Evolutionary conservation across 2,888 invertebrate genomes (phyloP).

Genomic region (Lissocephala sabroskyi): DNA sequence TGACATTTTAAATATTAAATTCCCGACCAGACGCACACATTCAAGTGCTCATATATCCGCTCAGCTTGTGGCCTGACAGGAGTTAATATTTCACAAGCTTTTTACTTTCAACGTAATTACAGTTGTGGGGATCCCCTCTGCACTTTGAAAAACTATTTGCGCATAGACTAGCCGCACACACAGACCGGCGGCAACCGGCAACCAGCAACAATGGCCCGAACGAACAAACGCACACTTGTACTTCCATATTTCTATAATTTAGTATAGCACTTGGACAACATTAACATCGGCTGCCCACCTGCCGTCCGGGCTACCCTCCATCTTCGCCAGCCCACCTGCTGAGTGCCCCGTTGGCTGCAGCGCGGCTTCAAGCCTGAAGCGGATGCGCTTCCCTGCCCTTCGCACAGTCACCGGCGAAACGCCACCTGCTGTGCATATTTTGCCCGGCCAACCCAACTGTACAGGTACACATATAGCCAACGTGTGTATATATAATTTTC

Average conservation of each 20-base stretch:
- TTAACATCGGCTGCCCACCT: constrained; percentile 29
- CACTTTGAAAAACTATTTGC: constrained; percentile 59
- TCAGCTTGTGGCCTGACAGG: constrained; percentile 35
- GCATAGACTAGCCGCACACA: too few species aligned
- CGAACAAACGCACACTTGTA: constrained; percentile 13
- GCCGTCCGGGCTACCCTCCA: background rate
- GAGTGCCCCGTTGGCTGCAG: constrained; percentile 13
- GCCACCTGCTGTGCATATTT: constrained; percentile 19
- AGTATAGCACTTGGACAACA: constrained; percentile 59
- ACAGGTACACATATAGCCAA: too few species aligned
- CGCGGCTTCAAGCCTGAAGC: constrained; percentile 41
- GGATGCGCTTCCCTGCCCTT: constrained; percentile 41
- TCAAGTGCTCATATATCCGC: background rate
- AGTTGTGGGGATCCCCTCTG: constrained; percentile 28
- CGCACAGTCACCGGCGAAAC: constrained; percentile 8
- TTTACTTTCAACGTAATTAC: constrained; percentile 64
- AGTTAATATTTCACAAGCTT: constrained; percentile 60
- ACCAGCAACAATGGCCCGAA: constrained; percentile 2
- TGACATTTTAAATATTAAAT: constrained; percentile 1
- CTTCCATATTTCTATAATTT: constrained; percentile 30
- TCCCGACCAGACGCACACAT: background rate
- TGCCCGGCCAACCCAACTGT: constrained; percentile 18
- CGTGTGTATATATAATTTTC: constrained; percentile 52
- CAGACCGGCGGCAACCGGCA: too few species aligned
- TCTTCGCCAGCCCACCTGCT: background rate